Percentiles rank a stretch among this genome's conserved stretches.
Conservation (phyloP, 1,140 invertebrate genomes). For the Drosophila triauraria region DNA sequence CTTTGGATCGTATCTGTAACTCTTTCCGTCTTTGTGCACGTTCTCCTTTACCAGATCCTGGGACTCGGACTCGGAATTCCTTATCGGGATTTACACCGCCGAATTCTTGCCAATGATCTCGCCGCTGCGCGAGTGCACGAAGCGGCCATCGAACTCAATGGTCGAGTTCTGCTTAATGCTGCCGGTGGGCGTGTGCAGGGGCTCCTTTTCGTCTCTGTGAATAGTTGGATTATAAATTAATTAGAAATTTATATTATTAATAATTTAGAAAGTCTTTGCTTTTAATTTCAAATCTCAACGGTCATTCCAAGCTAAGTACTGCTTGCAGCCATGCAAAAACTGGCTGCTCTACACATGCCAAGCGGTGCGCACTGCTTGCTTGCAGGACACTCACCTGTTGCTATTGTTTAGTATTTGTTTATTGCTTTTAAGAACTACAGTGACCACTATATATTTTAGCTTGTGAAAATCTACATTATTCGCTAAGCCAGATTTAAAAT, state of each 20-base stretch:
- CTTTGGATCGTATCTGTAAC: conserved; percentile 39
- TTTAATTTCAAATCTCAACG: not conserved
- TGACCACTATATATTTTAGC: not conserved
- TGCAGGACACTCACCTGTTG: conserved; percentile 14
- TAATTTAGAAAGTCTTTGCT: not conserved
- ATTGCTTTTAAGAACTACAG: not conserved
- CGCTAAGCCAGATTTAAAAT: not conserved
- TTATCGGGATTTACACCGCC: conserved; percentile 88
- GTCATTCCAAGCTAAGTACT: conserved; percentile 2
- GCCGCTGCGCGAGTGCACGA: conserved; percentile 91
- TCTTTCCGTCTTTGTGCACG: conserved; percentile 17
- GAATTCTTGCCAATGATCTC: conserved; percentile 94
- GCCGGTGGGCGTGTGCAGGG: conserved; percentile 89
- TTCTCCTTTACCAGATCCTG: conserved; percentile 8
- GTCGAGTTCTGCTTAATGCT: conserved; percentile 91
- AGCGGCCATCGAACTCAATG: conserved; percentile 92
- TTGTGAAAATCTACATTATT: not conserved
- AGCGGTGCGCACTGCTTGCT: conserved; percentile 4
- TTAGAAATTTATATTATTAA: not conserved
- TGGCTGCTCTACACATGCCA: conserved; percentile 18
- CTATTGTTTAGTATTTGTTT: not conserved
- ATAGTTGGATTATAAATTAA: not conserved
- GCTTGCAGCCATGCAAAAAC: conserved; percentile 16
- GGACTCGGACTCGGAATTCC: not conserved
- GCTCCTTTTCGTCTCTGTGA: conserved; percentile 92